Conservation (phyloP, 1,140 invertebrate genomes). For the Lysiphlebus fabarum region DNA sequence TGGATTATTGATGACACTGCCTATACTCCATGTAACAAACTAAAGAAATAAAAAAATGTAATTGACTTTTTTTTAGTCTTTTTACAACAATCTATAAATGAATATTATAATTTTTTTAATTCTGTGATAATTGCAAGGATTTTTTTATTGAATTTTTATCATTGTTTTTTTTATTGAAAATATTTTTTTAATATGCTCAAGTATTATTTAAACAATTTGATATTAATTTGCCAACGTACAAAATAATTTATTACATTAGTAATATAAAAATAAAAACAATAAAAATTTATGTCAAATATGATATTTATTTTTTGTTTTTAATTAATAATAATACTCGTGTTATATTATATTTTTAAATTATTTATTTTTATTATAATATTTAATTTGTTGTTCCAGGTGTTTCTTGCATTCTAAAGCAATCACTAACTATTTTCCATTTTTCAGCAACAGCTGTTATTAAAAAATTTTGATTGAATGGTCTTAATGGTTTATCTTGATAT, state of each 20-base stretch:
- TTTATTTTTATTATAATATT: slow-evolving; percentile 11
- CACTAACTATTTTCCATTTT: slow-evolving; percentile 86
- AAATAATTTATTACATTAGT: no score
- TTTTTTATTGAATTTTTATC: no score
- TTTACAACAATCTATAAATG: neutral
- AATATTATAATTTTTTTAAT: slow-evolving; percentile 9
- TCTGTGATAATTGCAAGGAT: slow-evolving; percentile 6
- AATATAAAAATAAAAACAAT: no score
- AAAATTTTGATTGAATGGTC: slow-evolving; percentile 77
- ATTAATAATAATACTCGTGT: neutral
- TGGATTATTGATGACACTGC: slow-evolving; percentile 37
- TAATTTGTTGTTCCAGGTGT: slow-evolving; percentile 28
- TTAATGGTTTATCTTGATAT: slow-evolving; percentile 60
- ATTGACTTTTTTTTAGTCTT: slow-evolving; percentile 13
- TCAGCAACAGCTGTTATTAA: slow-evolving; percentile 76
- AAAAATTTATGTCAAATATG: slow-evolving; percentile 38
- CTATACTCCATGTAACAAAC: slow-evolving; percentile 36
- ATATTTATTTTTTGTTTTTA: slow-evolving; percentile 19
- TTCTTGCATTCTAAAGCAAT: slow-evolving; percentile 76
- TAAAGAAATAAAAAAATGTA: slow-evolving; percentile 25
- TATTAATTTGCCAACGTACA: no score
- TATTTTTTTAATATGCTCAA: no score
- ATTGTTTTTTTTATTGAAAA: no score
- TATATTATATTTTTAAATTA: neutral
- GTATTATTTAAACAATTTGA: no score